phyloP scores from a whole-genome alignment of 2,113 vertebrate genomes.

The Alligator mississippiensis region DNA sequence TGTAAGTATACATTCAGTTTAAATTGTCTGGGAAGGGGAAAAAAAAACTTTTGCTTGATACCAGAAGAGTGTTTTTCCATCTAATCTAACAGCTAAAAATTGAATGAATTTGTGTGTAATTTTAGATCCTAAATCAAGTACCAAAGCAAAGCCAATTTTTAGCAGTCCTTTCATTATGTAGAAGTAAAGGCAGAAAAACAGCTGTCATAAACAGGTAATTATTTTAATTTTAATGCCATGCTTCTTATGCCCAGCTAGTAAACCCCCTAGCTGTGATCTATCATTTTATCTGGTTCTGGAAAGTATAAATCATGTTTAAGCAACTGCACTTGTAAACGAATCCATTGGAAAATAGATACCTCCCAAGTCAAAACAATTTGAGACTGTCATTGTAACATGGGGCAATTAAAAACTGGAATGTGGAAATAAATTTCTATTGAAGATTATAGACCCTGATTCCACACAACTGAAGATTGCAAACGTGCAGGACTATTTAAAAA shows the following conservation, averaged over 20 bases:
- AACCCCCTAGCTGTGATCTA: conserved; percentile 20
- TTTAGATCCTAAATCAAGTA: conserved; percentile 45
- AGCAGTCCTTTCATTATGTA: conserved; percentile 46
- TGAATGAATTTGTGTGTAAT: conserved; percentile 34
- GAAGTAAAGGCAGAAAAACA: conserved; percentile 38
- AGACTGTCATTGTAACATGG: not conserved
- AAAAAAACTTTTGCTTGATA: conserved; percentile 42
- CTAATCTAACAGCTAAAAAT: conserved; percentile 56
- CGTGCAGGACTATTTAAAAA: not conserved
- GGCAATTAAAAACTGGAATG: not conserved
- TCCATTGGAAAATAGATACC: conserved; percentile 19
- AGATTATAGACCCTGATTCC: not conserved
- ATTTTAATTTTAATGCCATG: conserved; percentile 63
- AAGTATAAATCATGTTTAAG: conserved; percentile 45
- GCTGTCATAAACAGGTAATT: conserved; percentile 40
- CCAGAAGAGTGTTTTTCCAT: conserved; percentile 42
- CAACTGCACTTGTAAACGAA: conserved; percentile 49
- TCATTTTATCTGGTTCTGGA: conserved; percentile 15
- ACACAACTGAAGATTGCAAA: not conserved
- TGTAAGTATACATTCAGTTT: conserved; percentile 54
- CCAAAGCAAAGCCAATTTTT: not conserved
- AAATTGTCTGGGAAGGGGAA: conserved; percentile 37
- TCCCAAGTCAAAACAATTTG: not conserved
- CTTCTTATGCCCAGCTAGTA: conserved; percentile 35
- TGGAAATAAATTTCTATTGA: not conserved